A percentile compares a stretch with the other conserved stretches of the same genome.
Conservation (phyloP, 2,888 invertebrate genomes). For the Acrobasis suavella region DNA sequence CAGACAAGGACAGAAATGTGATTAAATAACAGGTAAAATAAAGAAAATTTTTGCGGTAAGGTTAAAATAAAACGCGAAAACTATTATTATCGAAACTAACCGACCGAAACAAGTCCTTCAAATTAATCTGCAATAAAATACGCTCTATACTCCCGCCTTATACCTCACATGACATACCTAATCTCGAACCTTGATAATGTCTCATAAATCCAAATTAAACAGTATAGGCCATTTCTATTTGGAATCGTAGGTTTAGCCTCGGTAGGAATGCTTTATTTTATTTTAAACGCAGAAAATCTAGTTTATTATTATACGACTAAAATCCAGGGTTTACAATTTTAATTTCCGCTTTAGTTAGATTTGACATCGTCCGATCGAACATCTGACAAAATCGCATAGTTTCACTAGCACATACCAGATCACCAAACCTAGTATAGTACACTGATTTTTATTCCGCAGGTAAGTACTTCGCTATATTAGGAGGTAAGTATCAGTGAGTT, state of each 20-base stretch:
- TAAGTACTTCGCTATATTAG: no score
- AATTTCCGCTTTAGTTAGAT: no score
- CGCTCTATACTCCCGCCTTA: not conserved
- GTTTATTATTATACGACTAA: not conserved
- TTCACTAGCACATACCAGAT: no score
- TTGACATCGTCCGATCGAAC: no score
- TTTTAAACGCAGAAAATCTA: not conserved
- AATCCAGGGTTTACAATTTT: no score
- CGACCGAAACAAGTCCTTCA: not conserved
- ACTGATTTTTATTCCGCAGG: no score
- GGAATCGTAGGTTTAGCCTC: not conserved
- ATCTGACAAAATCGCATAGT: no score
- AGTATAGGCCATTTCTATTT: not conserved
- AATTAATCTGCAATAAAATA: not conserved
- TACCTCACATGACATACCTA: not conserved
- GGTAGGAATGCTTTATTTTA: not conserved
- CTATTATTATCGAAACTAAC: not conserved
- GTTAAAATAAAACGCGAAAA: not conserved
- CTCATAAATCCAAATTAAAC: constrained; percentile 1
- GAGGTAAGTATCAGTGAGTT: no score
- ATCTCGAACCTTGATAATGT: constrained; percentile 8
- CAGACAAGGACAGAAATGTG: no score
- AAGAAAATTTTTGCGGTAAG: no score
- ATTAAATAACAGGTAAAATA: no score
- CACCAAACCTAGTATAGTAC: no score